Conservation (phyloP, 2,888 invertebrate species). For the Cinara cedri region DNA sequence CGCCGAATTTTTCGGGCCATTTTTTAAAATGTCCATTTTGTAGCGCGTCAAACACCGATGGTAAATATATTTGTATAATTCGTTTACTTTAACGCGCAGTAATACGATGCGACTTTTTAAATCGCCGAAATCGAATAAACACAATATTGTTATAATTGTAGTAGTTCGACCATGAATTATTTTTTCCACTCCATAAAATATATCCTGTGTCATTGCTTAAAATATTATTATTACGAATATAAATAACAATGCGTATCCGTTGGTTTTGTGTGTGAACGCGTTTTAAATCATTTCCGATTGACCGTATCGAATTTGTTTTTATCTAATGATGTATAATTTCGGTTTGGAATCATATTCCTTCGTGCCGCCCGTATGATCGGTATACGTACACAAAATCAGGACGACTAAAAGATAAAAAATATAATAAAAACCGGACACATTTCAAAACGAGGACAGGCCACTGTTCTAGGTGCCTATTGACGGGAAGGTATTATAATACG, state of each 20-base stretch:
- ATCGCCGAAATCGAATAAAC: conserved; percentile 1
- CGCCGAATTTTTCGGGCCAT: too few relatives aligned
- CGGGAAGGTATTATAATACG: background rate
- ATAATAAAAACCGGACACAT: too few relatives aligned
- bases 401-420: conserved; percentile 4
- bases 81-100: too few relatives aligned
- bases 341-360: background rate
- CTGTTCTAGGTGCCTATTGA: too few relatives aligned
- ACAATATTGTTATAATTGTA: background rate
- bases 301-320: conserved; percentile 53
- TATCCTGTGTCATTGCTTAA: conserved; percentile 42
- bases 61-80: too few relatives aligned
- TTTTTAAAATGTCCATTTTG: too few relatives aligned
- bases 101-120: background rate
- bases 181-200: background rate
- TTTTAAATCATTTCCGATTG: conserved; percentile 53
- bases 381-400: conserved; percentile 9
- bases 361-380: conserved; percentile 4
- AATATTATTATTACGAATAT: conserved; percentile 24
- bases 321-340: conserved; percentile 37
- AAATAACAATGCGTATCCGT: conserved; percentile 50
- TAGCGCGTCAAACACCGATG: too few relatives aligned
- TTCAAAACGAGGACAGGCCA: too few relatives aligned
- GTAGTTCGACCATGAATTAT: conserved; percentile 22
- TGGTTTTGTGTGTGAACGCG: conserved; percentile 18